Evolutionary conservation across 2,888 invertebrate species (phyloP).

Genomic region (Scaptomyza cyrtandrae): DNA sequence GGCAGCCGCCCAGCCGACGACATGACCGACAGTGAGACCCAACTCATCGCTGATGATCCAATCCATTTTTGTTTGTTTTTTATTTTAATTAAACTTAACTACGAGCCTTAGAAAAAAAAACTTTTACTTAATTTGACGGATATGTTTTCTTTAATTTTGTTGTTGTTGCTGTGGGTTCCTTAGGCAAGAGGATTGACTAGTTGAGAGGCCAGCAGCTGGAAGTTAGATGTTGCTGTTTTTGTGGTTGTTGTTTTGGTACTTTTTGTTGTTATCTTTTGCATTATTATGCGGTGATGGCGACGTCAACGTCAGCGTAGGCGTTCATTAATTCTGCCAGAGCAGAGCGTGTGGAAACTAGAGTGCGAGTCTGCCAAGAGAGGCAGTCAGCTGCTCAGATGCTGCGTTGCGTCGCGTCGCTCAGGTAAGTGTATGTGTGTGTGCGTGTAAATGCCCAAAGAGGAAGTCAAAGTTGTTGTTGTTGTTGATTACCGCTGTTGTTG

Average conservation of each 20-base stretch:
- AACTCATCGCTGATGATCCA: slow-evolving; percentile 92
- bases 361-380: slow-evolving; percentile 4
- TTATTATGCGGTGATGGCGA: slow-evolving; percentile 30
- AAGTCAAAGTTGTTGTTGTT: slow-evolving; percentile 54
- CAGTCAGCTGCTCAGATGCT: slow-evolving; percentile 56
- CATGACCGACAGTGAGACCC: slow-evolving; percentile 90
- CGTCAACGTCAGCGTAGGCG: slow-evolving; percentile 44
- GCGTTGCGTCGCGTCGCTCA: slow-evolving; percentile 22
- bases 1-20: slow-evolving; percentile 92
- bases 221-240: slow-evolving; percentile 40
- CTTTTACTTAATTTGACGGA: slow-evolving; percentile 59
- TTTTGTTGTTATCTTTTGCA: slow-evolving; percentile 36
- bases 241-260: slow-evolving; percentile 22
- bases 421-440: slow-evolving; percentile 26
- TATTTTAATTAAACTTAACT: slow-evolving; percentile 17
- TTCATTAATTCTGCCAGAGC: slow-evolving; percentile 45
- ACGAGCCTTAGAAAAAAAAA: slow-evolving; percentile 19
- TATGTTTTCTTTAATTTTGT: slow-evolving; percentile 53
- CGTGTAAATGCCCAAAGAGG: slow-evolving; percentile 56
- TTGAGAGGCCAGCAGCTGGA: slow-evolving; percentile 63
- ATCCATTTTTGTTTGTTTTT: slow-evolving; percentile 86
- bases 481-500: slow-evolving; percentile 36
- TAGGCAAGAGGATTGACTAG: slow-evolving; percentile 58
- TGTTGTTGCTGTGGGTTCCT: slow-evolving; percentile 19
- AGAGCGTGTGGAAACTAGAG: slow-evolving; percentile 9